Conservation (phyloP, 2,797 vertebrate genomes). For the Knipowitschia caucasica region DNA sequence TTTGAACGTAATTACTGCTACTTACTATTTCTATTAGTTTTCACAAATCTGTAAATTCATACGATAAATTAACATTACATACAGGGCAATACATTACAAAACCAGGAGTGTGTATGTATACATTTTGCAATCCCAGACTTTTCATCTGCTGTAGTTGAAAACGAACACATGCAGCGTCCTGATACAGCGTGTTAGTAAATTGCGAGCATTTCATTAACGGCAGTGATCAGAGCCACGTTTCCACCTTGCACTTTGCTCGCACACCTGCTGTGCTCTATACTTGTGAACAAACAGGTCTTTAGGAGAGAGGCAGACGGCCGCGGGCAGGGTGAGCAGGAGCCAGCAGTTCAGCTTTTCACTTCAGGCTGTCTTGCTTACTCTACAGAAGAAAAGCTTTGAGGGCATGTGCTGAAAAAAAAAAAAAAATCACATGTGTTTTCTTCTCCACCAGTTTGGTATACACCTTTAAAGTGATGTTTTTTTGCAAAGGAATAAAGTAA, state of each 20-base stretch:
- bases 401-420: conserved; percentile 39
- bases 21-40: too few species aligned
- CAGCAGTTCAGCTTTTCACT: conserved; percentile 59
- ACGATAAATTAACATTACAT: too few species aligned
- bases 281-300: conserved; percentile 71
- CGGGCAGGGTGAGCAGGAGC: conserved; percentile 64
- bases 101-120: too few species aligned
- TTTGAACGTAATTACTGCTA: too few species aligned
- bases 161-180: conserved; percentile 43
- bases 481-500: background rate
- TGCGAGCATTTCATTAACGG: conserved; percentile 59
- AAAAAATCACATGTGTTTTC: conserved; percentile 23
- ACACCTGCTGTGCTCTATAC: conserved; percentile 67
- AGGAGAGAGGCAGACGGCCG: conserved; percentile 66
- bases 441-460: conserved; percentile 25
- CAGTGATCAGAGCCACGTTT: conserved; percentile 52
- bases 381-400: conserved; percentile 47
- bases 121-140: background rate
- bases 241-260: conserved; percentile 65
- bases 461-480: conserved; percentile 11
- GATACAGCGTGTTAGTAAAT: conserved; percentile 45
- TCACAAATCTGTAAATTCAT: too few species aligned
- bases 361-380: conserved; percentile 54
- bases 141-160: conserved; percentile 36
- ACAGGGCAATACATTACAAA: too few species aligned